Conservation (phyloP, 2,797 vertebrate species). For the Scolopax bukidnonensis region DNA sequence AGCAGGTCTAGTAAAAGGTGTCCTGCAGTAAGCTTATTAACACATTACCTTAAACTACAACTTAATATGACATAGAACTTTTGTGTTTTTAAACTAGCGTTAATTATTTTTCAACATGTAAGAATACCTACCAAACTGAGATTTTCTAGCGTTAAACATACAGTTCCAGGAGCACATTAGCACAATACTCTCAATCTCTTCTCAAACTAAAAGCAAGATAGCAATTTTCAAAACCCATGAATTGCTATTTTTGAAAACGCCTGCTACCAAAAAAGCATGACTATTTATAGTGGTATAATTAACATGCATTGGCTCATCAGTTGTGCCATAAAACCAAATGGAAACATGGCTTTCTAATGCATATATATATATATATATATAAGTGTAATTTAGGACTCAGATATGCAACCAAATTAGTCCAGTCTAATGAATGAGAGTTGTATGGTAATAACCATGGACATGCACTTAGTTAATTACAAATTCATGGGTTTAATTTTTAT, state of each 20-base stretch:
- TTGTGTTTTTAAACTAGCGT: neutral
- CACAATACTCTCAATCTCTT: neutral
- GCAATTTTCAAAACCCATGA: neutral
- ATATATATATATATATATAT: neutral
- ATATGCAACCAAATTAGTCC: neutral
- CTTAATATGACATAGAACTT: neutral
- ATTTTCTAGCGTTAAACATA: neutral
- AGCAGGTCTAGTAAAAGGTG: neutral
- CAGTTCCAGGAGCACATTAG: neutral
- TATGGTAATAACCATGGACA: neutral
- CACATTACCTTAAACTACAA: neutral
- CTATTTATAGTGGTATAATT: neutral
- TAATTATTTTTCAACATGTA: neutral
- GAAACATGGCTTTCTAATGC: neutral
- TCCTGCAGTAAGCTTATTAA: neutral
- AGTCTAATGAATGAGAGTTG: neutral
- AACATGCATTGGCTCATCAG: neutral
- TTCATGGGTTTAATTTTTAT: constrained; percentile 2
- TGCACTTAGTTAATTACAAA: neutral
- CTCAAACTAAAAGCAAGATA: neutral
- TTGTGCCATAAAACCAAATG: neutral
- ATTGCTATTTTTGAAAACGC: neutral
- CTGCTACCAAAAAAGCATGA: neutral
- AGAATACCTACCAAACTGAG: neutral
- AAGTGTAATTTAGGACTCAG: neutral